phyloP scores from a whole-genome alignment of 1,140 invertebrate species.

The Theocolax elegans region DNA sequence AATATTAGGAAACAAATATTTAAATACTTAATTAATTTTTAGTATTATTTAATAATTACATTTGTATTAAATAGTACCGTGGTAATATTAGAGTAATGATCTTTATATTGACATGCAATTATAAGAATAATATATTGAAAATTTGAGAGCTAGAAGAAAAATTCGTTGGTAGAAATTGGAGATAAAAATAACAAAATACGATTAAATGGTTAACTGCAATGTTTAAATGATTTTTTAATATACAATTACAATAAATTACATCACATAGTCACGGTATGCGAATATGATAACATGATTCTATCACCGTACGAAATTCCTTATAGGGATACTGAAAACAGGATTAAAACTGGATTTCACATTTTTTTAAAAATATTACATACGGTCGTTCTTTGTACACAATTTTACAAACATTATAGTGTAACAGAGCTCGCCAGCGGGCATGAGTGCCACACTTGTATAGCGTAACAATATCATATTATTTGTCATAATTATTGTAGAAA shows the following conservation, averaged over 20 bases:
- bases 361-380: slow-evolving; percentile 42
- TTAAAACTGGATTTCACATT: slow-evolving; percentile 30
- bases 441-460: slow-evolving; percentile 14
- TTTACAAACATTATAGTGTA: slow-evolving; percentile 42
- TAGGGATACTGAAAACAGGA: slow-evolving; percentile 12
- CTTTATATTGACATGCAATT: too few relatives aligned
- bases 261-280: slow-evolving; percentile 35
- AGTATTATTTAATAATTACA: too few relatives aligned
- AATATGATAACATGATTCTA: slow-evolving; percentile 19
- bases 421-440: slow-evolving; percentile 39
- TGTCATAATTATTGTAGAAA: slow-evolving; percentile 37
- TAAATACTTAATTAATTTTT: slow-evolving; percentile 8
- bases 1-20: slow-evolving; percentile 25
- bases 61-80: too few relatives aligned
- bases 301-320: slow-evolving; percentile 22
- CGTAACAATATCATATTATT: slow-evolving; percentile 42
- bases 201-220: too few relatives aligned
- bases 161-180: too few relatives aligned
- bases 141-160: too few relatives aligned
- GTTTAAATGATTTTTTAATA: slow-evolving; percentile 38
- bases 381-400: slow-evolving; percentile 40
- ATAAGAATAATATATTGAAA: too few relatives aligned
- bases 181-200: too few relatives aligned
- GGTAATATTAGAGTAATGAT: too few relatives aligned
- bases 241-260: slow-evolving; percentile 41